phyloP scores from a whole-genome alignment of 2,113 vertebrate genomes.

The Seriola dumerili region DNA sequence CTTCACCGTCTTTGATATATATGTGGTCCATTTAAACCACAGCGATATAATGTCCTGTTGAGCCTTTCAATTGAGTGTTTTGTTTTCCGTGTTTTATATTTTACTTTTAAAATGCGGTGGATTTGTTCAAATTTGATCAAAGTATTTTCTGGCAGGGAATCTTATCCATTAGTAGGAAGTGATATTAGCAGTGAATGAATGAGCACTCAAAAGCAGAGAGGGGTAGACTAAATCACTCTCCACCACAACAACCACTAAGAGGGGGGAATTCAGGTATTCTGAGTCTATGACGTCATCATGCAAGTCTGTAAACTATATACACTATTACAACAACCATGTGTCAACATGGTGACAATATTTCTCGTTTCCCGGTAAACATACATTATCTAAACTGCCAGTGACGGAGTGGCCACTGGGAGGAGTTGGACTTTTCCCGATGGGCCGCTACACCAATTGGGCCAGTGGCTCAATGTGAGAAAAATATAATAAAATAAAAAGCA shows the following conservation, averaged over 20 bases:
- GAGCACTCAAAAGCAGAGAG: constrained; percentile 1
- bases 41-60: constrained; percentile 12
- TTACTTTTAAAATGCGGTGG: background rate
- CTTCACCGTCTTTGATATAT: constrained; percentile 49
- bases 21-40: background rate
- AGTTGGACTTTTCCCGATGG: too few species aligned
- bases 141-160: background rate
- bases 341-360: background rate
- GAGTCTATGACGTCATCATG: background rate
- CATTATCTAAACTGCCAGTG: background rate
- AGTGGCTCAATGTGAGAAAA: too few species aligned
- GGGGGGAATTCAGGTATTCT: background rate
- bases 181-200: constrained; percentile 3
- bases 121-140: background rate
- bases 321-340: background rate
- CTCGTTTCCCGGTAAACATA: background rate
- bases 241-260: constrained; percentile 25
- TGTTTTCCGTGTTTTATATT: background rate
- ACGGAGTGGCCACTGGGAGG: too few species aligned
- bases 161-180: background rate
- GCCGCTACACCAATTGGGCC: too few species aligned
- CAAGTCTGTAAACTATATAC: background rate
- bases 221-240: constrained; percentile 15
- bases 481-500: too few species aligned
- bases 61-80: background rate